Evolutionary conservation across 1,140 invertebrate genomes (phyloP), one percentile per base, ranked within the genome.

Genomic region (Sitobion miscanthi): DNA sequence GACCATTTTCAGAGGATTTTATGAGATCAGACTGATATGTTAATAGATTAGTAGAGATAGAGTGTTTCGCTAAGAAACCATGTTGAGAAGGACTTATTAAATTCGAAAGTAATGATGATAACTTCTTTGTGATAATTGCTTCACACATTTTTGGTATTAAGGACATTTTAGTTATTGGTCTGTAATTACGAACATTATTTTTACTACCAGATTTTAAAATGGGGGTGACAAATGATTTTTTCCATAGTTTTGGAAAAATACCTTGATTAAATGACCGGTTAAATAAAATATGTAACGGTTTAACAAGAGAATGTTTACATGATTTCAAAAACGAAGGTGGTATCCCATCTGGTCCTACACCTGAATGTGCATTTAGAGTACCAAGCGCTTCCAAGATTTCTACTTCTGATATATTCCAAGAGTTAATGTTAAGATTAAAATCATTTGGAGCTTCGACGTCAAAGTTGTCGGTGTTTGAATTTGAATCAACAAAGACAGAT

Each of bases 61-160:
- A 87, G n/a, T 87, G 86, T 87, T 87, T 87, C 4, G 45, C 86
- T 87, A 87, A 87, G 30, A 87, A 87, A 0, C n/a, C 86, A 87
- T 87, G 86, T 49, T 87, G 86, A 14, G 47, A 30, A 9, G 47
- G 86, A 49, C 86, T 87, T 14, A 87, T 87, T 23, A 23, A 87
- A 87, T 87, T 87, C 21, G 45, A 23, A 23, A 87, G 45, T 87
- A 49, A n/a, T 30, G 2, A 23, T 47, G 47, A 49, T 87, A 87
- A 49, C 25, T 38, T 38, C 38, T 38, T 38, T 38, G 38, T 38
- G 38, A 38, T 38, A 38, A 38, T 38, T 38, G 38, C 38, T 38
- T 38, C 38, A 38, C 1, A 38, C 38, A 38, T 38, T 38, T 38
- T 38, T 38, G 38, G 38, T 87, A 25, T 30, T 69, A 47, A 47